phyloP scores from a whole-genome alignment of 2,797 vertebrate species.

The Xenopus petersii region DNA sequence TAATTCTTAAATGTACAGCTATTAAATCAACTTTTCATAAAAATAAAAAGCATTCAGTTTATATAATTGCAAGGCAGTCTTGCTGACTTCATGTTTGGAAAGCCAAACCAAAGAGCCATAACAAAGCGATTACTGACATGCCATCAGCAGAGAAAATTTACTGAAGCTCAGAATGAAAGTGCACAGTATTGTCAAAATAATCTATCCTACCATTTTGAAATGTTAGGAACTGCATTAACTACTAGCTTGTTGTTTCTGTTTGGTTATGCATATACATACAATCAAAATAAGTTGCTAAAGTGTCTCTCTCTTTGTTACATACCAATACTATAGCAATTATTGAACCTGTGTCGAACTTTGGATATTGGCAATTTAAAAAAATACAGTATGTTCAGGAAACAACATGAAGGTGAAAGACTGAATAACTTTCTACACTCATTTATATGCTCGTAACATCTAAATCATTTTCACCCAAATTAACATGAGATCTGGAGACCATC shows the following conservation, averaged over 20 bases:
- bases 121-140: slow-evolving; percentile 58
- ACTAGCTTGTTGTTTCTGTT: slow-evolving; percentile 64
- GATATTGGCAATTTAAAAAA: slow-evolving; percentile 55
- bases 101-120: slow-evolving; percentile 48
- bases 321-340: slow-evolving; percentile 55
- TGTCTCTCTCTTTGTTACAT: slow-evolving; percentile 48
- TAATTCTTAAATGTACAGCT: slow-evolving; percentile 53
- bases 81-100: slow-evolving; percentile 46
- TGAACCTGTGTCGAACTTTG: slow-evolving; percentile 71
- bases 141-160: slow-evolving; percentile 52
- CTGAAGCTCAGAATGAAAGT: slow-evolving; percentile 59
- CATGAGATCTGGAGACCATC: slow-evolving; percentile 73
- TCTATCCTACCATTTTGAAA: slow-evolving; percentile 52
- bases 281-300: slow-evolving; percentile 61
- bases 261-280: slow-evolving; percentile 69
- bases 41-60: slow-evolving; percentile 22
- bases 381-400: slow-evolving; percentile 50
- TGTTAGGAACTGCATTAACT: slow-evolving; percentile 48
- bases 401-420: slow-evolving; percentile 50
- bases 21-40: slow-evolving; percentile 42
- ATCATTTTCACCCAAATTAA: slow-evolving; percentile 63
- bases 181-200: slow-evolving; percentile 66
- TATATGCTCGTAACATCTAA: slow-evolving; percentile 65
- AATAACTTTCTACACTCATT: slow-evolving; percentile 35
- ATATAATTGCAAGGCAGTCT: slow-evolving; percentile 47